Base-by-base conservation (phyloP, 1,140 invertebrate species). In the Drosophila leontia region DNA sequence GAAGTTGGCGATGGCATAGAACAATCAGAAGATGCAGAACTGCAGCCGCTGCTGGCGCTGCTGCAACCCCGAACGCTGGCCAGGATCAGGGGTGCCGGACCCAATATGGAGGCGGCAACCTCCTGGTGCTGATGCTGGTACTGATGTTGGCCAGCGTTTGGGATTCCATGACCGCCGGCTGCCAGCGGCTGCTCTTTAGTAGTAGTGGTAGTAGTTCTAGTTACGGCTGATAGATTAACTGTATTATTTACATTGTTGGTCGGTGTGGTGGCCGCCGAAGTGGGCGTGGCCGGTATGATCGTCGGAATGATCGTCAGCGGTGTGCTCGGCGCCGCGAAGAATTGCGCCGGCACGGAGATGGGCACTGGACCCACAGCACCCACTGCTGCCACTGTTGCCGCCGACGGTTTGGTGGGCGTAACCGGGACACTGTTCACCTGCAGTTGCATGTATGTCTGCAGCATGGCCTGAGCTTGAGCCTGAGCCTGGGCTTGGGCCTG, bases 1-100 rank as follows among this genome's bases (percentile, higher is more conserved):
- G 84, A 92, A 92, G 91, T 91, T 92, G 90, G 91, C 91, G 91
- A 92, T 92, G 91, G 82, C 91, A 92, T 92, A 92, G 91, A 92
- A 92, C 91, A 92, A 92, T 92, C 91, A 92, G 91, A 92, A 91
- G 91, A 91, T 90, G 90, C 86, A 91, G 91, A 92, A 82, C 91
- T 92, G 86, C 88, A 91, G 55, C 85, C 85, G 85, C 86, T 91
- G 80, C 90, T 91, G 83, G 82, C 78, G 68, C 76, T 91, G 76
- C 84, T 90, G 81, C 68, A 77, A 58, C 79, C 82, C 60, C 39
- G 62, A 45, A 67, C 63, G 37, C 62, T 51, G 47, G 32, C 63
- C 67, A 68, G 48, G n/a, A 65, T 65, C 17, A 69, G 45, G 63
- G 55, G 41, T 13, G 67, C 44, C 50, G 81, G 59, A 3, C 78